Evolutionary conservation across 1,140 invertebrate genomes (phyloP).

Genomic region (Littorina saxatilis): DNA sequence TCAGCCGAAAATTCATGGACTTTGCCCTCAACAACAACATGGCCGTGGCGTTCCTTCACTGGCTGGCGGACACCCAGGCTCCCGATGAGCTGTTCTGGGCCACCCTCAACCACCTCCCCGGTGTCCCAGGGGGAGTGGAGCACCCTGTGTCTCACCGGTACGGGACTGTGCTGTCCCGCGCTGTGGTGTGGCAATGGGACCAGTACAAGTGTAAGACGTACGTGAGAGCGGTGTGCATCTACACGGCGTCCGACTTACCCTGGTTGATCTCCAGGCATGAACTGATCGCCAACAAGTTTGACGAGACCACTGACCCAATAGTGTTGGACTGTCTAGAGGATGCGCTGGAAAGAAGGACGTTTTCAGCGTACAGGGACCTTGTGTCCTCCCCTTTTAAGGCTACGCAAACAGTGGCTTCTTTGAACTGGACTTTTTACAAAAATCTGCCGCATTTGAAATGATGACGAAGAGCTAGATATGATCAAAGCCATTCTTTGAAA

Average conservation of each 20-base stretch:
- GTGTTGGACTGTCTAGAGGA: constrained; percentile 70
- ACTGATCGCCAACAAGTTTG: constrained; percentile 72
- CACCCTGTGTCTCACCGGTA: constrained; percentile 42
- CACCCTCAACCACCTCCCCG: constrained; percentile 54
- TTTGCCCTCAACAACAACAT: constrained; percentile 54
- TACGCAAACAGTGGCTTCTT: too few species aligned
- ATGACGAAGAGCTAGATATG: too few species aligned
- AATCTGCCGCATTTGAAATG: constrained; percentile 4
- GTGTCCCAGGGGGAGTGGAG: constrained; percentile 54
- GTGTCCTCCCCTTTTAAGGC: background rate
- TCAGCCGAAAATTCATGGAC: constrained; percentile 57
- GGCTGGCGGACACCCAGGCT: constrained; percentile 57
- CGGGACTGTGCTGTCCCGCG: constrained; percentile 38
- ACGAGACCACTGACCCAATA: constrained; percentile 59
- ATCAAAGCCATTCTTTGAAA: too few species aligned
- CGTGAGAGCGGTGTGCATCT: constrained; percentile 23
- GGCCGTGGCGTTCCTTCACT: constrained; percentile 47
- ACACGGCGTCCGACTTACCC: constrained; percentile 57
- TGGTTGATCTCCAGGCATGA: constrained; percentile 58
- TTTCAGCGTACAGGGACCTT: background rate
- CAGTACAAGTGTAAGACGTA: constrained; percentile 1
- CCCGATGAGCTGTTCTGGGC: constrained; percentile 63
- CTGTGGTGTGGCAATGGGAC: constrained; percentile 44
- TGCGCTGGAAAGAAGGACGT: constrained; percentile 30
- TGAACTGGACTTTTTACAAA: constrained; percentile 23